Percentiles rank a stretch among this genome's conserved stretches.
Conservation (phyloP, 2,797 vertebrate genomes). For the Lagocephalus sceleratus region DNA sequence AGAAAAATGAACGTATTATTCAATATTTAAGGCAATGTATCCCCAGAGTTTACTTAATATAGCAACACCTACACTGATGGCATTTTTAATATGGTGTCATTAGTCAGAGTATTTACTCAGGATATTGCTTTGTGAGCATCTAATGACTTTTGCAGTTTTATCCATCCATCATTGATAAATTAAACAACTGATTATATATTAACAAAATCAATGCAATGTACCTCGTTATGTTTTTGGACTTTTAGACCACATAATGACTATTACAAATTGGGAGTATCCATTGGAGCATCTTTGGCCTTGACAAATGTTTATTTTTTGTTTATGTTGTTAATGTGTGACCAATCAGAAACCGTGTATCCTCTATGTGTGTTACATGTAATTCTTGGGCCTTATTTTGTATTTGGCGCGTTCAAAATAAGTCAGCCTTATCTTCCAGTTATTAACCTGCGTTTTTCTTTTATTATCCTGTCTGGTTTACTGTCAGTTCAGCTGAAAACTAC, state of each 20-base stretch:
- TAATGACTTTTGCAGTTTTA: neutral
- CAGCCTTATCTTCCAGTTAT: too few species aligned
- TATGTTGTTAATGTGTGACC: slow-evolving; percentile 13
- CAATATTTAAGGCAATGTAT: slow-evolving; percentile 33
- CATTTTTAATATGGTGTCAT: slow-evolving; percentile 18
- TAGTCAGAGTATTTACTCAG: neutral
- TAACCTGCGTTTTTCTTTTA: too few species aligned
- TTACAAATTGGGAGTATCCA: slow-evolving; percentile 4
- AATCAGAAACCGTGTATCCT: neutral
- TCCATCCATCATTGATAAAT: slow-evolving; percentile 12
- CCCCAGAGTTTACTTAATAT: slow-evolving; percentile 29
- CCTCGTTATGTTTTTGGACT: slow-evolving; percentile 4
- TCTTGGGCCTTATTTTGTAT: too few species aligned
- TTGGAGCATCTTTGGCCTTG: too few species aligned
- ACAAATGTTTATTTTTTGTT: slow-evolving; percentile 6
- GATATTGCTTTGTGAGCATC: neutral
- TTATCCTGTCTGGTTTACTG: too few species aligned
- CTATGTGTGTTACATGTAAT: too few species aligned
- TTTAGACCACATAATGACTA: slow-evolving; percentile 11
- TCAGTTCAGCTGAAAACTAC: too few species aligned
- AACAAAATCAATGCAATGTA: slow-evolving; percentile 8
- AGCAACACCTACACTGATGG: slow-evolving; percentile 28
- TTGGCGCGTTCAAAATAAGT: too few species aligned
- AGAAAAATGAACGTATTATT: slow-evolving; percentile 36
- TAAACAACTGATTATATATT: slow-evolving; percentile 19